Conservation (phyloP, 2,797 vertebrate species). For the Tragelaphus eurycerus region DNA sequence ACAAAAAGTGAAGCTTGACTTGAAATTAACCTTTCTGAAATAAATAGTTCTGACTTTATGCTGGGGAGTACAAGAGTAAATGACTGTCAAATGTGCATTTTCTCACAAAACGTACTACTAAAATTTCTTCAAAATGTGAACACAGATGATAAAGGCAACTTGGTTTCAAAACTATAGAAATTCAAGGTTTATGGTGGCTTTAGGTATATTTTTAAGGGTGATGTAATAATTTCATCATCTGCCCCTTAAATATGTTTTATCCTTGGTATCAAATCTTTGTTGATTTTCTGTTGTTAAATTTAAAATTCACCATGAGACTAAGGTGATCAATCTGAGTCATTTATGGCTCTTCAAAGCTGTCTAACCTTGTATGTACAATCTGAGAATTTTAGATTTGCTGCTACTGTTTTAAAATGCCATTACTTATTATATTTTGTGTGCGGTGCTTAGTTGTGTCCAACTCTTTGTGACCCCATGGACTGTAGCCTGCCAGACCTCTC, state of each 20-base stretch:
- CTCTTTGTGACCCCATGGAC: neutral
- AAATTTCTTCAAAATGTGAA: constrained; percentile 53
- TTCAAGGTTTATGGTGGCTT: constrained; percentile 25
- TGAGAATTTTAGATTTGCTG: neutral
- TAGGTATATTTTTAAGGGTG: constrained; percentile 11
- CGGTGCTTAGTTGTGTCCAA: neutral
- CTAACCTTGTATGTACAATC: neutral
- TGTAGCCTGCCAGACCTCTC: neutral
- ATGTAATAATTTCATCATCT: constrained; percentile 30
- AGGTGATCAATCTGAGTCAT: neutral
- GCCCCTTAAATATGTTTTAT: neutral
- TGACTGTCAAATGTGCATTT: constrained; percentile 55
- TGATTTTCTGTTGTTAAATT: constrained; percentile 44
- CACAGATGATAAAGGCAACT: constrained; percentile 45
- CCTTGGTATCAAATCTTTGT: neutral
- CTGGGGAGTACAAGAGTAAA: constrained; percentile 31
- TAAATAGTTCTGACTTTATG: constrained; percentile 66
- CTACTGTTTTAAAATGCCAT: constrained; percentile 38
- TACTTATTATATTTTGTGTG: neutral
- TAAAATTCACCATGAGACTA: neutral
- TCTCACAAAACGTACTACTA: constrained; percentile 57
- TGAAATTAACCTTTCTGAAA: constrained; percentile 71
- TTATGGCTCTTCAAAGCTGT: neutral
- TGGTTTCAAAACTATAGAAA: constrained; percentile 53
- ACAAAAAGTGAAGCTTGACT: constrained; percentile 59